Evolutionary conservation across 1,140 invertebrate species (phyloP), one percentile per base, ranked within the genome.

Genomic region (Globodera rostochiensis): DNA sequence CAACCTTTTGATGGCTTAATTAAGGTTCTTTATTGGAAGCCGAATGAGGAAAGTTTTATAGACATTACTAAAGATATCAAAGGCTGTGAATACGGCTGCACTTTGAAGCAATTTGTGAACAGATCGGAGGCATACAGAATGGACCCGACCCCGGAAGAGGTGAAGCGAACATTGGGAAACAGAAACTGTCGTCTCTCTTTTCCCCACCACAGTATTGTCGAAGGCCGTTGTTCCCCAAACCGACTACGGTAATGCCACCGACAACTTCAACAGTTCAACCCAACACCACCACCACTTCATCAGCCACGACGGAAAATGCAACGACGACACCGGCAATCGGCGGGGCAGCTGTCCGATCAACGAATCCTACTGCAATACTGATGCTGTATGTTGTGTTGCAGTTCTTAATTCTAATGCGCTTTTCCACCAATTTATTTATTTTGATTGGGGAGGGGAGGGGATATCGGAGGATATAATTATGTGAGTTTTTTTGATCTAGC

Each of bases 1-100:
- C n/a, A 9, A 45, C 36, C 8, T 49, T 77, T 36, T 21, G 74
- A 13, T 73, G 45, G n/a, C 47, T 46, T 49, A 80, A 50, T 45
- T 79, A 2, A 81, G 80, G 80, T 82, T 1, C 6, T 82, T 60
- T 82, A 83, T 57, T 82, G 81, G 79, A 69, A n/a, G 46, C 80
- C 81, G 19, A 49, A 74, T 25, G 9, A 13, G 19, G 50, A 83
- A 4, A 50, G 4, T 5, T 47, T 73, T 19, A n/a, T 69, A 53
- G 80, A 82, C 21, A 49, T 82, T 57, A 82, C 80, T 0, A 36
- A 25, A 25, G 46, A 71, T 25, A 50, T 82, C 67, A 47, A 46
- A 49, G 80, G 80, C 19, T 82, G 80, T 13, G 47, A 83, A 46
- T 45, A 57, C 9, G 45, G 66, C 53, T 82, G 81, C 6, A 83